Evolutionary conservation across 2,888 invertebrate genomes (phyloP), one percentile per base, ranked within the genome.

Genomic region (Vandiemenella viatica): DNA sequence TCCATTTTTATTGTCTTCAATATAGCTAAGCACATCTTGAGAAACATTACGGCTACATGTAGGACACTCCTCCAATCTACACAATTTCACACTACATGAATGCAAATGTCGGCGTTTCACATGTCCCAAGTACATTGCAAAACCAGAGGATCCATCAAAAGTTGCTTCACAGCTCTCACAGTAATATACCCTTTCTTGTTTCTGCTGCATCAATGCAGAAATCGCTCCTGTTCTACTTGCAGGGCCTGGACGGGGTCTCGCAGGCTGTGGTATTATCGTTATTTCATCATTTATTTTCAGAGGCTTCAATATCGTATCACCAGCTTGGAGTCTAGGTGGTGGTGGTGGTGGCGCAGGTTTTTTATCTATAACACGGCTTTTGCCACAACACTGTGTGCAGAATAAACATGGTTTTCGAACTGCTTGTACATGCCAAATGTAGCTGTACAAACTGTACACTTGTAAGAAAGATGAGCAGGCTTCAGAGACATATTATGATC

Each of bases 361-460:
- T 65, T 82, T 82, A 61, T 83, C 86, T 78, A 85, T 84, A 22
- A 84, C 85, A 54, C 86, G 79, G n/a, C n/a, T 62, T 88, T 87
- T 37, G 89, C 87, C 16, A 88, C 88, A 17, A 88, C 86, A 63
- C 89, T 89, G 62, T 92, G 92, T 17, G 89, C 90, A 37, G 89
- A 88, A 63, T 91, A 92, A 5, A 92, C 91, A 65, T 92, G 92
- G 65, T 84, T 90, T 65, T 92, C 91, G 60, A 92, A 92, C 62
- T 89, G 84, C 68, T 89, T 89, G 73, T 92, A 92, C 87, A 91
- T 89, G 59, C 88, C 88, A 63, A 92, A 92, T 3, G 91, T 91
- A 19, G 91, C 91, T 37, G 90, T 89, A 66, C 92, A 92, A 21
- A 92, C 91, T 10, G 91, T 92, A 68, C 92, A 92, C 67, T 92